Conservation (phyloP, 2,113 vertebrate genomes). For the Cathartes aura region DNA sequence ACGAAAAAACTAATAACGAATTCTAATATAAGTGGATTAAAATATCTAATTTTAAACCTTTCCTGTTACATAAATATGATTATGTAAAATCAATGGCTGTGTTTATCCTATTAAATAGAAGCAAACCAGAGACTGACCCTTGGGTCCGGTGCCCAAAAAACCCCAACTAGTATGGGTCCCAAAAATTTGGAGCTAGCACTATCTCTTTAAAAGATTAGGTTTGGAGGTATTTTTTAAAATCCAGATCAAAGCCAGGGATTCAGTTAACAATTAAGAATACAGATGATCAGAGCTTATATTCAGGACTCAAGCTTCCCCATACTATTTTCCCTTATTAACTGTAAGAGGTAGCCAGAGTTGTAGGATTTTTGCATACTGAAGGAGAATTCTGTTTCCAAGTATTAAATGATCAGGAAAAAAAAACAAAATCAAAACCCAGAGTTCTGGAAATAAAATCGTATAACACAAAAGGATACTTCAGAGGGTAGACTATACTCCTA, state of each 20-base stretch:
- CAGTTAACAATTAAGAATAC: background rate
- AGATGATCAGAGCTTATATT: background rate
- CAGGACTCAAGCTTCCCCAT: background rate
- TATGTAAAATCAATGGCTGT: background rate
- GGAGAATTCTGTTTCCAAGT: background rate
- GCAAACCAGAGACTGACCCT: background rate
- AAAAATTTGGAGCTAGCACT: background rate
- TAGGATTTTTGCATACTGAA: background rate
- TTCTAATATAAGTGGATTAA: background rate
- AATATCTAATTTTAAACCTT: background rate
- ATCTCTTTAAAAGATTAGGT: background rate
- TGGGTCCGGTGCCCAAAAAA: background rate
- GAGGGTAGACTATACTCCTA: background rate
- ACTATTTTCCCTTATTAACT: background rate
- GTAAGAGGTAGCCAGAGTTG: background rate
- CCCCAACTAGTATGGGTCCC: background rate
- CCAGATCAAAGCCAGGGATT: background rate
- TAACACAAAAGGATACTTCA: background rate
- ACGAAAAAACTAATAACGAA: background rate
- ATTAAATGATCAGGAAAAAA: background rate
- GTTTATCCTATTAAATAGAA: background rate
- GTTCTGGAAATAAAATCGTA: background rate
- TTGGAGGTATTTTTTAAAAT: background rate
- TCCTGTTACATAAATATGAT: background rate
- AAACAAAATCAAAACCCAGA: background rate